Evolutionary conservation across 2,113 vertebrate genomes (phyloP).

Genomic region (Lethenteron reissneri): DNA sequence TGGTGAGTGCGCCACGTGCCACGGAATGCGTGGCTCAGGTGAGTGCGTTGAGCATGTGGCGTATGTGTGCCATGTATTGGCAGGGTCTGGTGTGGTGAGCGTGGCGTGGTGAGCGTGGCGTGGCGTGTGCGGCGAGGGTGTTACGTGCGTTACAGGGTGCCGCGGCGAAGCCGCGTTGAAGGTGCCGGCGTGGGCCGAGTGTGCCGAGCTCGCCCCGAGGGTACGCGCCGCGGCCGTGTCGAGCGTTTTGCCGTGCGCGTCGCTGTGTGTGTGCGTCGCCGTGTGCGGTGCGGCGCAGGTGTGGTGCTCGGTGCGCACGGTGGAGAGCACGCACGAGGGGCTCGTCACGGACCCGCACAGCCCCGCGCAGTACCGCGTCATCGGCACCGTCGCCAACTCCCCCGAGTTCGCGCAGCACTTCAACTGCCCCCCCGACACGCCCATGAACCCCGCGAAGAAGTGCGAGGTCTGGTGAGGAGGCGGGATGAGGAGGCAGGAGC

Average conservation of each 20-base stretch:
- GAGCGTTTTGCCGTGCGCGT: not conserved
- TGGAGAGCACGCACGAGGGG: constrained; percentile 87
- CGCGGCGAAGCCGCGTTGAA: not conserved
- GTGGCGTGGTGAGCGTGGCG: too few relatives aligned
- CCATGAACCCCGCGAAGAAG: constrained; percentile 71
- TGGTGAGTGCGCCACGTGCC: too few relatives aligned
- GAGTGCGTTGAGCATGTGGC: too few relatives aligned
- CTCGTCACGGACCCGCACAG: constrained; percentile 86
- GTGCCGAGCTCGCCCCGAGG: not conserved
- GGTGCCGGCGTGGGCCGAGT: not conserved
- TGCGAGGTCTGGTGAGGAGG: constrained; percentile 78
- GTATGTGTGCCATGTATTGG: too few relatives aligned
- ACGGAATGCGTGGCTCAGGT: too few relatives aligned
- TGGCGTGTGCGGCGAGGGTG: not conserved
- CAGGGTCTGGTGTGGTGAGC: too few relatives aligned
- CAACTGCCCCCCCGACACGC: constrained; percentile 43
- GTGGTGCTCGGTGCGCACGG: constrained; percentile 84
- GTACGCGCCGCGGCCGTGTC: too few relatives aligned
- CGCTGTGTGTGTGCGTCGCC: not conserved
- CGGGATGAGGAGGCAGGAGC: not conserved
- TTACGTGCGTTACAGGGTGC: not conserved
- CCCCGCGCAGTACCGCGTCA: constrained; percentile 66
- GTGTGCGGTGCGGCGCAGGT: constrained; percentile 28
- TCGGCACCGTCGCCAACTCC: constrained; percentile 87
- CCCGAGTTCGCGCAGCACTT: constrained; percentile 73